phyloP scores from a whole-genome alignment of 2,113 vertebrate species.

The Sinocyclocheilus rhinocerous region DNA sequence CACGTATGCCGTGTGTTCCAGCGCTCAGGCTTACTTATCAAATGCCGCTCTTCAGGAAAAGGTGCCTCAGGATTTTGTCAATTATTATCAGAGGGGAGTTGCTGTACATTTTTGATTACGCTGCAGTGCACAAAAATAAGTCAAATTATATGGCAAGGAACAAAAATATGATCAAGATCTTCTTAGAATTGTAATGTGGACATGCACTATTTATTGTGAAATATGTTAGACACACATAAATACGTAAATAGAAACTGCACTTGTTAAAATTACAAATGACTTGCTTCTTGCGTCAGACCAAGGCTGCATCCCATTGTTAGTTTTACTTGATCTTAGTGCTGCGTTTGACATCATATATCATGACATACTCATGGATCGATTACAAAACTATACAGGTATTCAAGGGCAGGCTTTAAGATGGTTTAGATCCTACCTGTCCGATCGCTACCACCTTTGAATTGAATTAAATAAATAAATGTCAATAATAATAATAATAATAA shows the following conservation, averaged over 20 bases:
- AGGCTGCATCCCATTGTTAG: too few relatives aligned
- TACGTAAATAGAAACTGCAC: too few relatives aligned
- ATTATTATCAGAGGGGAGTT: slow-evolving; percentile 4
- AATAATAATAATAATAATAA: not conserved
- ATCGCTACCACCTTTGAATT: too few relatives aligned
- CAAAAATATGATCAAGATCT: not conserved
- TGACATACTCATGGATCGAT: too few relatives aligned
- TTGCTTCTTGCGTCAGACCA: too few relatives aligned
- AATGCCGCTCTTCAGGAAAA: slow-evolving; percentile 45
- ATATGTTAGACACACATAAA: not conserved
- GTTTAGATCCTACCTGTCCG: too few relatives aligned
- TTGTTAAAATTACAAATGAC: too few relatives aligned
- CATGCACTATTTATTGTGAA: not conserved
- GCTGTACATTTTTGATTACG: slow-evolving; percentile 10
- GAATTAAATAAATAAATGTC: not conserved
- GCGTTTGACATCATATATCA: too few relatives aligned
- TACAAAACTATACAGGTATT: too few relatives aligned
- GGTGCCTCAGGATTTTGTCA: slow-evolving; percentile 23
- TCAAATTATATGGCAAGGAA: not conserved
- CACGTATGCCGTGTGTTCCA: slow-evolving; percentile 45
- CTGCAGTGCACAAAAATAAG: not conserved
- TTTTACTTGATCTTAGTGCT: too few relatives aligned
- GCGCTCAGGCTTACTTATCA: slow-evolving; percentile 49
- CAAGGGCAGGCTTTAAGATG: too few relatives aligned
- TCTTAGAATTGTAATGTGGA: not conserved